A percentile compares a stretch with the other conserved stretches of the same genome.
These are phyloP conservation scores for Macrosteles quadrilineatus DNA, from an alignment of 1,140 invertebrate genomes.

Conservation along the genomic window DNA sequence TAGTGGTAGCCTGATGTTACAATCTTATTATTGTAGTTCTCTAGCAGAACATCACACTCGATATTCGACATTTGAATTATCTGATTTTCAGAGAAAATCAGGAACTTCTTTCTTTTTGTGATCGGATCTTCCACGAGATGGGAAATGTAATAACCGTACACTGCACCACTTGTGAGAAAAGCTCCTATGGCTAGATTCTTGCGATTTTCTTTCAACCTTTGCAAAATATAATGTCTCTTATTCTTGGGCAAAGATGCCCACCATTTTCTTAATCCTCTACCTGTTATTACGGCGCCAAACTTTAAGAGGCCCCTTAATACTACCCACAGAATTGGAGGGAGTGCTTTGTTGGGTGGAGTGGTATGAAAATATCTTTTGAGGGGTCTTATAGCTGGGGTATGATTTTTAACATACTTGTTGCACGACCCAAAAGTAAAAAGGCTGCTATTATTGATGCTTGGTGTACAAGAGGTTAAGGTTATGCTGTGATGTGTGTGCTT, in stretches of 20 bases:
- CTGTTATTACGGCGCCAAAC: background rate
- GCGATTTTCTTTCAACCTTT: background rate
- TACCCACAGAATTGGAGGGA: background rate
- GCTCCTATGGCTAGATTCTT: background rate
- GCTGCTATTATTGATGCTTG: no score
- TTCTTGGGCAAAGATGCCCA: background rate
- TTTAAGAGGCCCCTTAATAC: background rate
- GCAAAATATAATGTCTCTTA: background rate
- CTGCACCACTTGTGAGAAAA: background rate
- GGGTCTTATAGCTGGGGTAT: no score
- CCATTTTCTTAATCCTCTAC: constrained; percentile 6
- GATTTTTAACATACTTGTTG: no score
- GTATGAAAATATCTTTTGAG: background rate
- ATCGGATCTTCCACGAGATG: constrained; percentile 1
- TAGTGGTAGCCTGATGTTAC: background rate
- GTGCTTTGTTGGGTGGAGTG: background rate
- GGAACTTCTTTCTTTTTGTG: constrained; percentile 7
- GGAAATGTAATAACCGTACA: background rate
- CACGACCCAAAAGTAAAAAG: no score
- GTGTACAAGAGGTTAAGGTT: no score
- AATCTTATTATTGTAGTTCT: background rate
- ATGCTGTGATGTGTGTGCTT: no score
- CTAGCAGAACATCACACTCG: background rate
- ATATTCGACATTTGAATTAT: background rate
- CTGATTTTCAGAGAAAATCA: constrained; percentile 2